A percentile compares a stretch with the other conserved stretches of the same genome.
These are phyloP conservation scores for Diprion similis DNA, from an alignment of 1,140 invertebrate species.

Conservation along the genomic window DNA sequence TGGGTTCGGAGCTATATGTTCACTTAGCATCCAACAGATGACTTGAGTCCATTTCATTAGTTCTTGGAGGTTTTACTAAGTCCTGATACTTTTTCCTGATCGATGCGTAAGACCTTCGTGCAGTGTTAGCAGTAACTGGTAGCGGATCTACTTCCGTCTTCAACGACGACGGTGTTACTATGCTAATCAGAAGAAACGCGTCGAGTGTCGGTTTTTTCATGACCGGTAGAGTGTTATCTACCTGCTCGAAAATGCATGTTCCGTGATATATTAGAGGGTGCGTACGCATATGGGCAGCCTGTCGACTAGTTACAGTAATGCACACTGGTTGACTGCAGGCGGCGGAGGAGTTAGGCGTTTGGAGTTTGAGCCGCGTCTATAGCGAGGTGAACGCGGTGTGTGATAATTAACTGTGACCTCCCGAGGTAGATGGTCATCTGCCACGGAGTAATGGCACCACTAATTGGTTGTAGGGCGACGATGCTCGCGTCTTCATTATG, in stretches of 20 bases:
- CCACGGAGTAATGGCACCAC: slow-evolving; percentile 11
- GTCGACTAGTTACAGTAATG: background rate
- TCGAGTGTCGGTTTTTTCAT: slow-evolving; percentile 15
- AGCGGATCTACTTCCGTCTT: too few relatives aligned
- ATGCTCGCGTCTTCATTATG: slow-evolving; percentile 15
- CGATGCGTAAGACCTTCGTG: too few relatives aligned
- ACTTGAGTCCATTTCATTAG: too few relatives aligned
- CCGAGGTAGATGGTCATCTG: slow-evolving; percentile 11
- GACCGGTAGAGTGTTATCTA: background rate
- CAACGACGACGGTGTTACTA: slow-evolving; percentile 19
- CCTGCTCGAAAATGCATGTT: background rate
- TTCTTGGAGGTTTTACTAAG: too few relatives aligned
- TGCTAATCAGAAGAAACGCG: slow-evolving; percentile 17
- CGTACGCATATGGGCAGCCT: background rate
- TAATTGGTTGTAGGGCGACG: slow-evolving; percentile 15
- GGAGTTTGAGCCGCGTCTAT: background rate
- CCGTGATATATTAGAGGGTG: background rate
- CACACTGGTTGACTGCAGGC: background rate
- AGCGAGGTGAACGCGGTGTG: slow-evolving; percentile 5
- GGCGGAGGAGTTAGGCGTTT: background rate
- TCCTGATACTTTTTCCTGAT: too few relatives aligned
- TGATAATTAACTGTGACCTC: slow-evolving; percentile 15
- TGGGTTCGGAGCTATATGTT: too few relatives aligned
- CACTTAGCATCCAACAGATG: too few relatives aligned
- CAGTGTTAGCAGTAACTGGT: too few relatives aligned